Percentiles rank a stretch among this genome's conserved stretches.
These are phyloP conservation scores for Octopus sinensis DNA, from an alignment of 1,140 invertebrate species.

Conservation along the genomic window DNA sequence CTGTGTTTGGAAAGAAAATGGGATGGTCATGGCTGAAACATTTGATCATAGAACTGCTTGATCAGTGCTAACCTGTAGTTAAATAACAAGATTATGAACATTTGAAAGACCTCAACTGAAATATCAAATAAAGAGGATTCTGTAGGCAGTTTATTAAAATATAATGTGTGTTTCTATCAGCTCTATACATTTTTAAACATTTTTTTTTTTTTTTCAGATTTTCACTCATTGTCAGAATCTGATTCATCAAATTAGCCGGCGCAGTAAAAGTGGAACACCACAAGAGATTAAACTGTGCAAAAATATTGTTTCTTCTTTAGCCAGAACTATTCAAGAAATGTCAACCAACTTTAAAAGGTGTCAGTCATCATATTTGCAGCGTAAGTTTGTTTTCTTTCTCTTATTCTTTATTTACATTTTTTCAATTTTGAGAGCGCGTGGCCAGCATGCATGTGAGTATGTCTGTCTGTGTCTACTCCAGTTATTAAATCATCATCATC, in stretches of 20 bases:
- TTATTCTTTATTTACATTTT: not conserved
- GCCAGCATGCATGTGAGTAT: no score
- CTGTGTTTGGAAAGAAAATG: no score
- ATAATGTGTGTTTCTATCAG: not conserved
- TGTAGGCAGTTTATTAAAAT: not conserved
- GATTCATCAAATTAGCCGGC: slow-evolving; percentile 71
- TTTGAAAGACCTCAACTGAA: no score
- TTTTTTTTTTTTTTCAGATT: slow-evolving; percentile 55
- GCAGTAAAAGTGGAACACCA: slow-evolving; percentile 54
- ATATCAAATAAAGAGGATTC: no score
- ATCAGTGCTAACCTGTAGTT: no score
- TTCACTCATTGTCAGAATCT: slow-evolving; percentile 79
- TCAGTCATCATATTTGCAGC: slow-evolving; percentile 79
- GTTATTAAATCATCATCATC: no score
- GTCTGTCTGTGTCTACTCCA: no score
- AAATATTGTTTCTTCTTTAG: slow-evolving; percentile 80
- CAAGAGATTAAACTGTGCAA: slow-evolving; percentile 73
- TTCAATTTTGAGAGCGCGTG: not conserved
- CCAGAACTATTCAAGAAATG: slow-evolving; percentile 78
- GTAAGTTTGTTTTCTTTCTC: slow-evolving; percentile 30
- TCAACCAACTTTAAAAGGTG: slow-evolving; percentile 76
- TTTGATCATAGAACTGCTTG: no score
- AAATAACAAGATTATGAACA: no score
- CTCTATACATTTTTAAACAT: not conserved
- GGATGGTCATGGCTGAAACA: no score